Evolutionary conservation across 2,888 invertebrate species (phyloP).

Genomic region (Mycalesis mineus): DNA sequence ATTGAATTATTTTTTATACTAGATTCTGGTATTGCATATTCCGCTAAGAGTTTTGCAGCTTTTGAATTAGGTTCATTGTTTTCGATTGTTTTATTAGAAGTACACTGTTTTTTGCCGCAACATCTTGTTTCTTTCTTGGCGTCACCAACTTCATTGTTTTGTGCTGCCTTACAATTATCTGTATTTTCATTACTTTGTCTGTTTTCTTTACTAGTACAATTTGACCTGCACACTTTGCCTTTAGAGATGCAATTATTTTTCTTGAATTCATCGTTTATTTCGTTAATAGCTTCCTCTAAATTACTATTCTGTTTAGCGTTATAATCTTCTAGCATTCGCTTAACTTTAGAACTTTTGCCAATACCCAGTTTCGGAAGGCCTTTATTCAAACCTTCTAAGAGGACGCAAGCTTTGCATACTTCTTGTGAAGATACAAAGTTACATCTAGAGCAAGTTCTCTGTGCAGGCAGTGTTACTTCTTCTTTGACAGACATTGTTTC

Average conservation of each 20-base stretch:
- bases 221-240: slow-evolving; percentile 36
- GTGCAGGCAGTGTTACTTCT: slow-evolving; percentile 87
- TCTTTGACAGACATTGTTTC: slow-evolving; percentile 91
- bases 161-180: slow-evolving; percentile 19
- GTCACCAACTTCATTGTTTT: slow-evolving; percentile 20
- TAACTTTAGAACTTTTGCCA: slow-evolving; percentile 90
- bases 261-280: slow-evolving; percentile 44
- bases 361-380: slow-evolving; percentile 95
- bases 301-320: slow-evolving; percentile 42
- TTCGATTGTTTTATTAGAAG: slow-evolving; percentile 6
- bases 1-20: not conserved
- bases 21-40: slow-evolving; percentile 28
- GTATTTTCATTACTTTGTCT: slow-evolving; percentile 27
- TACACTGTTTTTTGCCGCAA: slow-evolving; percentile 11
- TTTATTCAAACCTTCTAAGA: slow-evolving; percentile 96
- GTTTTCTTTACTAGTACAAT: slow-evolving; percentile 29
- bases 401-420: slow-evolving; percentile 97
- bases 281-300: slow-evolving; percentile 40
- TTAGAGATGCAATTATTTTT: slow-evolving; percentile 34
- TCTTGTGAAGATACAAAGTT: slow-evolving; percentile 94
- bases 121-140: slow-evolving; percentile 21
- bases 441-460: slow-evolving; percentile 89
- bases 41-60: slow-evolving; percentile 25
- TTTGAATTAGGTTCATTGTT: slow-evolving; percentile 22
- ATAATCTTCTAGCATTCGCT: slow-evolving; percentile 80